A percentile compares a stretch with the other conserved stretches of the same genome.
Evolutionary conservation across 2,797 vertebrate genomes (phyloP).

Genomic region (Fratercula arctica): DNA sequence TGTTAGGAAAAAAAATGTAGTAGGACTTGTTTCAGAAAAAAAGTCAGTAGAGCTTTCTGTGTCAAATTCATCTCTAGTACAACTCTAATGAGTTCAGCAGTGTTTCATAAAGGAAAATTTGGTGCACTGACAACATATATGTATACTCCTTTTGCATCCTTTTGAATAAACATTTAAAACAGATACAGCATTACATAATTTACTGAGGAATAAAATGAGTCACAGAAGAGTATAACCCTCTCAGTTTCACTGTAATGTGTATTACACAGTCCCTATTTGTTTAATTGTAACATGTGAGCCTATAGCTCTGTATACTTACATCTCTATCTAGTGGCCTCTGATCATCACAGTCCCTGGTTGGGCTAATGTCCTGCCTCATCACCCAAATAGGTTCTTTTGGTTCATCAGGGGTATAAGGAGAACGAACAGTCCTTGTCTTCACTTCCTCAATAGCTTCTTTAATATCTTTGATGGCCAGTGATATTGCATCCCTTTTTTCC

Average conservation of each 20-base stretch:
- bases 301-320: conserved; percentile 78
- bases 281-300: background rate
- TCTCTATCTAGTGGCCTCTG: conserved; percentile 82
- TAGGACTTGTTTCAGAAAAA: background rate
- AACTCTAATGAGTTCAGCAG: background rate
- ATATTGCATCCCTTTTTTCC: conserved; percentile 89
- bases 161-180: background rate
- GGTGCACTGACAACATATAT: background rate
- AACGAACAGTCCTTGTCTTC: conserved; percentile 91
- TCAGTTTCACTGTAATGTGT: background rate
- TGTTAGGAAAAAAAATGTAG: background rate
- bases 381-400: conserved; percentile 95
- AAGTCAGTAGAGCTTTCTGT: background rate
- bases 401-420: conserved; percentile 92
- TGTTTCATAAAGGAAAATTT: background rate
- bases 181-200: background rate
- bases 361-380: conserved; percentile 91
- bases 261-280: background rate
- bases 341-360: conserved; percentile 83
- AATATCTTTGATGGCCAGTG: conserved; percentile 93
- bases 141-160: background rate
- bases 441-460: conserved; percentile 95
- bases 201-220: background rate
- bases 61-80: background rate
- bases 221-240: background rate